Evolutionary conservation across 2,113 vertebrate genomes (phyloP).

Genomic region (Sceloporus undulatus): DNA sequence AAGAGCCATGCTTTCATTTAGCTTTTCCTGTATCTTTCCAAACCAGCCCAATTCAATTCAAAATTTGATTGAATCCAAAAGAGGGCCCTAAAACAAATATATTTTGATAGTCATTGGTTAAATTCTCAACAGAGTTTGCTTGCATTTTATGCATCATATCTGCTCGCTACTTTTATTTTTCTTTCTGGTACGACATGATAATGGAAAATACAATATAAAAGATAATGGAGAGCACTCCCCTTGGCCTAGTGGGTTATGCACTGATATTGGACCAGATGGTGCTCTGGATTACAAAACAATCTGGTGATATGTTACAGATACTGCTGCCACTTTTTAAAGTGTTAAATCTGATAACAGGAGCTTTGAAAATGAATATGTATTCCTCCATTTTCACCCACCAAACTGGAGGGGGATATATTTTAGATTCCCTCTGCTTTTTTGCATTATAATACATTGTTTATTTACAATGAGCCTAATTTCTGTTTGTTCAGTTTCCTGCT

Average conservation of each 20-base stretch:
- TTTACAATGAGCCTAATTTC: conserved; percentile 21
- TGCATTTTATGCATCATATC: background rate
- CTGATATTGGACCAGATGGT: background rate
- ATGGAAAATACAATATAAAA: background rate
- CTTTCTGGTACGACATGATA: background rate
- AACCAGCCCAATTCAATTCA: no score
- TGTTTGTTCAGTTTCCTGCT: conserved; percentile 31
- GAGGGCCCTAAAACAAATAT: background rate
- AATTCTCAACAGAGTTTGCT: background rate
- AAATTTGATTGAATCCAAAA: no score
- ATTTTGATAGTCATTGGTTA: background rate
- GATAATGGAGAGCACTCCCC: background rate
- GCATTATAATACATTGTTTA: conserved; percentile 6
- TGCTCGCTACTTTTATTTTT: background rate
- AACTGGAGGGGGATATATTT: background rate
- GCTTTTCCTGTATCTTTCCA: no score
- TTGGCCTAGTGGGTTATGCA: background rate
- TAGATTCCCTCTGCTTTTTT: rapidly evolving
- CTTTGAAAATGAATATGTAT: conserved; percentile 7
- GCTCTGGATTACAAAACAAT: background rate
- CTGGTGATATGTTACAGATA: background rate
- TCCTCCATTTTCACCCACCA: background rate
- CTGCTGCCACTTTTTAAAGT: conserved; percentile 11
- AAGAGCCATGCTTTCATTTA: no score
- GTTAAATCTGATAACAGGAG: conserved; percentile 3